Percentiles rank a stretch among this genome's conserved stretches.
phyloP scores from a whole-genome alignment of 2,888 invertebrate genomes.

The Scaptomyza tumidula region DNA sequence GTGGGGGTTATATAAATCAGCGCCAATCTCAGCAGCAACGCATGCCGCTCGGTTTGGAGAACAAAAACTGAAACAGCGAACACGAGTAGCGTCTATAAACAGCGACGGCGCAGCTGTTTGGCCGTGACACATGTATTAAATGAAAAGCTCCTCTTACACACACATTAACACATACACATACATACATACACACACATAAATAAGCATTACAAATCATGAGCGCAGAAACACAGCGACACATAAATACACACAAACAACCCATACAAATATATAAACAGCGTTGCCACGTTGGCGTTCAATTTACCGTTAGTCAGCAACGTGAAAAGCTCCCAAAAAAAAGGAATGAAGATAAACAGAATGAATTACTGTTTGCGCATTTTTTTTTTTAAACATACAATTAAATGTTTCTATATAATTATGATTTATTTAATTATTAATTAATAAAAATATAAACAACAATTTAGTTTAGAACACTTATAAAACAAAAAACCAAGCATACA shows the following conservation, averaged over 20 bases:
- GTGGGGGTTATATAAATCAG: conserved; percentile 79
- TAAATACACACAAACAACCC: conserved; percentile 37
- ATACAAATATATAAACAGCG: conserved; percentile 31
- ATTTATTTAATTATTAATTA: conserved; percentile 70
- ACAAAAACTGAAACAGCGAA: conserved; percentile 73
- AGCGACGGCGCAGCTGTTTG: conserved; percentile 47
- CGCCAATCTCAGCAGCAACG: conserved; percentile 70
- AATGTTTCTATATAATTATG: conserved; percentile 59
- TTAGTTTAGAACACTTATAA: conserved; percentile 61
- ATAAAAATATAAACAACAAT: conserved; percentile 57
- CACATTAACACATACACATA: conserved; percentile 30
- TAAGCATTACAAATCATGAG: conserved; percentile 27
- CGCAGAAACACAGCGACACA: conserved; percentile 9
- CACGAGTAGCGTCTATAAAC: conserved; percentile 13
- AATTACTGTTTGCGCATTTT: conserved; percentile 62
- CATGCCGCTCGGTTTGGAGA: conserved; percentile 73
- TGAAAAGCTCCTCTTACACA: conserved; percentile 39
- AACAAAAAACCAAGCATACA: conserved; percentile 55
- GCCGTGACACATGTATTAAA: conserved; percentile 62
- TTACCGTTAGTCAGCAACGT: conserved; percentile 58
- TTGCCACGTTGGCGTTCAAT: conserved; percentile 61
- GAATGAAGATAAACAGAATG: conserved; percentile 28
- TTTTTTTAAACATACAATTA: conserved; percentile 54
- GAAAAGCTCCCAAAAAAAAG: conserved; percentile 40
- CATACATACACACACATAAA: conserved; percentile 18